Percentiles rank a stretch among this genome's conserved stretches.
These are phyloP conservation scores for Mungos mungo DNA, from an alignment of 2,113 vertebrate genomes.

Conservation along the genomic window DNA sequence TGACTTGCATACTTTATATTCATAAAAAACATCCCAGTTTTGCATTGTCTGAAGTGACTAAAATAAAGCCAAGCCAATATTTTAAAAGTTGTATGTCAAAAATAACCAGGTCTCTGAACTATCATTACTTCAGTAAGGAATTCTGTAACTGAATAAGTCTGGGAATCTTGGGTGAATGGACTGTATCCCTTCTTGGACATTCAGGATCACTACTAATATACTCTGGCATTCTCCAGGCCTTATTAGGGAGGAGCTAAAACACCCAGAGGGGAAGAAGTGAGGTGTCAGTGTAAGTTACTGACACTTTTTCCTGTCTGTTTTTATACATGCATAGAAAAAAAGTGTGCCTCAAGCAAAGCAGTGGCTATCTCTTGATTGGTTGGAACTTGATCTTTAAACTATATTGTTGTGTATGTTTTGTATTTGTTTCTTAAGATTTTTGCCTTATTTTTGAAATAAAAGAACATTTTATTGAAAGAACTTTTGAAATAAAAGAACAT, in stretches of 20 bases:
- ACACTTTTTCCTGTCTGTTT: neutral
- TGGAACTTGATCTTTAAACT: slow-evolving; percentile 26
- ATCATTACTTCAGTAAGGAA: slow-evolving; percentile 12
- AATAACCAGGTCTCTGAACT: slow-evolving; percentile 34
- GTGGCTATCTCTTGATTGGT: neutral
- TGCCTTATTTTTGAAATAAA: neutral
- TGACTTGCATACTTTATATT: neutral
- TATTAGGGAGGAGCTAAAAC: neutral
- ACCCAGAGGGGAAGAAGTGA: neutral
- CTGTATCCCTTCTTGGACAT: neutral
- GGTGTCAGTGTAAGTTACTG: neutral
- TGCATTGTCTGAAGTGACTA: slow-evolving; percentile 33
- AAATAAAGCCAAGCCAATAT: neutral
- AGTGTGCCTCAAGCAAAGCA: neutral
- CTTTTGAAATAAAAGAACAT: slow-evolving; percentile 1
- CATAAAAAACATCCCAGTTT: slow-evolving; percentile 34
- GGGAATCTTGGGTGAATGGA: neutral
- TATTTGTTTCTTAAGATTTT: neutral
- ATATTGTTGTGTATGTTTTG: neutral
- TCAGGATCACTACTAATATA: slow-evolving; percentile 9
- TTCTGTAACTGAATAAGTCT: slow-evolving; percentile 26
- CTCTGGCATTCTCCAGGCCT: neutral
- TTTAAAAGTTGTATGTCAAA: neutral
- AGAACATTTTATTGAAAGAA: neutral
- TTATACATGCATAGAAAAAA: neutral